A percentile compares a stretch with the other conserved stretches of the same genome.
These are phyloP conservation scores for Chloroclystis v-ata DNA, from an alignment of 2,888 invertebrate species.

Conservation along the genomic window DNA sequence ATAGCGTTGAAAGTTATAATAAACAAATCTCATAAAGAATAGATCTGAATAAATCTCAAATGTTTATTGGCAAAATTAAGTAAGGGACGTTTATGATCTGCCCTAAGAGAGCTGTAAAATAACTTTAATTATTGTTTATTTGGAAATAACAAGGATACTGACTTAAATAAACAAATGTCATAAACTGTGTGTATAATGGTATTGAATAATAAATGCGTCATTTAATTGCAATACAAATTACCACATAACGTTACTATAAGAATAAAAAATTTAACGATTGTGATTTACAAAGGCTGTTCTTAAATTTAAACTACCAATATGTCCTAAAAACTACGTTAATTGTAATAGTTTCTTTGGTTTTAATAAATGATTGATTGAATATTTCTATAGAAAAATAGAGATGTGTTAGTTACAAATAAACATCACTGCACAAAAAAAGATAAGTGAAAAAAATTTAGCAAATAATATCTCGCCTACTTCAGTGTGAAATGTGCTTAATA, in stretches of 20 bases:
- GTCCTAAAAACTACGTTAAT: no score
- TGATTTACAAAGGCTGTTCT: no score
- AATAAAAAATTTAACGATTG: no score
- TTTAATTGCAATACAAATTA: no score
- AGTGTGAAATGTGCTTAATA: constrained; percentile 3
- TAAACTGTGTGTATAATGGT: constrained; percentile 1
- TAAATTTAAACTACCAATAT: no score
- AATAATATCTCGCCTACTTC: background rate
- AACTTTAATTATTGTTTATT: background rate
- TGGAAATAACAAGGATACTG: constrained; percentile 5
- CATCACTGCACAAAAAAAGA: background rate
- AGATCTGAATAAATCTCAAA: background rate
- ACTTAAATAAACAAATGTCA: constrained; percentile 6
- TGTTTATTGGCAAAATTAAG: background rate
- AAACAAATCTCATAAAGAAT: no score
- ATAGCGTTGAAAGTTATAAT: background rate
- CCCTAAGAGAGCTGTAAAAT: background rate
- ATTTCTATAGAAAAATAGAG: no score
- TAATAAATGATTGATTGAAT: no score
- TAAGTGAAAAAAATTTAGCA: background rate
- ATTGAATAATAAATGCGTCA: no score
- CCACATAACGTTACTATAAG: no score
- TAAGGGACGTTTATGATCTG: background rate
- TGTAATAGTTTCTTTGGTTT: no score
- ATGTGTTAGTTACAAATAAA: no score